Evolutionary conservation across 2,797 vertebrate species (phyloP), one percentile per base, ranked within the genome.

Genomic region (Chaenodraco wilsoni): DNA sequence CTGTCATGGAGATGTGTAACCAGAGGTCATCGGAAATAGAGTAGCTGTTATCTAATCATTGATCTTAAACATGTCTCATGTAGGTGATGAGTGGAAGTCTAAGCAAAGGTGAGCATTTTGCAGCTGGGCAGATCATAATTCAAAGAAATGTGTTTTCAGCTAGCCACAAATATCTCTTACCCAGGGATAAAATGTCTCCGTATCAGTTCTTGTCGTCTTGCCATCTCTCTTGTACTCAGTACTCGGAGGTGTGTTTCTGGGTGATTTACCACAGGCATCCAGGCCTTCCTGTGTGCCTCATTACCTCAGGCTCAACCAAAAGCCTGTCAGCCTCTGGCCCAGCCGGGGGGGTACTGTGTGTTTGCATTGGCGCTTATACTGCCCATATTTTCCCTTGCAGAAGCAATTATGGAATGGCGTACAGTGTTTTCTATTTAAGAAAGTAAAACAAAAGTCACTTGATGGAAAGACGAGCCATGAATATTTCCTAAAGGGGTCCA

Each of bases 231-330:
- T 59, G 58, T 70, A 55, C 74, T 41, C 23, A 23, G 23, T 23
- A 23, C 23, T 23, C 23, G 74, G 89, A 92, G 87, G 82, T 89
- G 89, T 89, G 76, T 90, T 93, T 93, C 87, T 91, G 87, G 82
- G 74, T 89, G 88, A 91, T 91, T 93, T 90, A 91, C 87, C 85
- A 78, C 87, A 89, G 87, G 85, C 87, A 89, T 93, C 82, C 87
- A 72, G 87, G 75, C 79, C 73, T 87, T 91, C 76, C 87, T 92
- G 81, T 87, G 88, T 76, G 91, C 84, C 83, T 92, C 90, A 91
- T 92, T 91, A 90, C 83, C 68, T 70, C 31, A 5, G 78, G 83
- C 88, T 91, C 74, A 76, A 83, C 80, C 67, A 19, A 87, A 82
- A 89, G 85, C 83, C 85, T 73, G 84, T 74, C 81, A 74, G 81